phyloP scores from a whole-genome alignment of 1,140 invertebrate species.

The Drosophila hydei region DNA sequence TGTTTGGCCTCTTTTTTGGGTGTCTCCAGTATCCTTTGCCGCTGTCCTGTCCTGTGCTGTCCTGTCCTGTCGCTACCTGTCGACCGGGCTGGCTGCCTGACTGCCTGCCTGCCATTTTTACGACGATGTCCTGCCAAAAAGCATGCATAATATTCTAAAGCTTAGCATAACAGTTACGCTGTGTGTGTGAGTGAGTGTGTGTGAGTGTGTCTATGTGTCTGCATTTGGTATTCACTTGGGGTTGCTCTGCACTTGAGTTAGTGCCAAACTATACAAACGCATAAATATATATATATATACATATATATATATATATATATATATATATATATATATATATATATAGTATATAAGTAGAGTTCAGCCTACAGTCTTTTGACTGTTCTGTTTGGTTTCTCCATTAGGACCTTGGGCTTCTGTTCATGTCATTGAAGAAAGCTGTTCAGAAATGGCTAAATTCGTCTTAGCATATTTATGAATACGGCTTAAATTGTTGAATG shows the following conservation, averaged over 20 bases:
- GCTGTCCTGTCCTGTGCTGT: slow-evolving; percentile 2
- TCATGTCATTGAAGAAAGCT: too few species aligned
- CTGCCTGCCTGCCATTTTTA: slow-evolving; percentile 5
- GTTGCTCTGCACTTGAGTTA: not conserved
- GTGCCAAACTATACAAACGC: not conserved
- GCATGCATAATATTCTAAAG: slow-evolving; percentile 29
- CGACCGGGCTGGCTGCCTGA: not conserved
- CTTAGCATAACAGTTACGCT: not conserved
- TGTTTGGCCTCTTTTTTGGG: slow-evolving; percentile 42
- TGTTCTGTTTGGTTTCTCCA: too few species aligned
- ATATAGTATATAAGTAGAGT: too few species aligned
- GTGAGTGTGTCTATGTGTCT: not conserved
- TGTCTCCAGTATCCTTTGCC: slow-evolving; percentile 44
- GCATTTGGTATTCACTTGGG: not conserved
- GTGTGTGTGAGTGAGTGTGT: not conserved
- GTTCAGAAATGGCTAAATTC: too few species aligned
- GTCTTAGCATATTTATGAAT: too few species aligned
- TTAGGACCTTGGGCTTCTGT: too few species aligned
- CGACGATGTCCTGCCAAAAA: slow-evolving; percentile 5
- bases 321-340: too few species aligned
- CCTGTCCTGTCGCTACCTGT: not conserved
- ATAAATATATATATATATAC: not conserved
- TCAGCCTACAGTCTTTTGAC: too few species aligned
- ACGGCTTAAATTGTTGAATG: too few species aligned
- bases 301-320: too few species aligned